Evolutionary conservation across 2,888 invertebrate species (phyloP), one percentile per base, ranked within the genome.

Genomic region (Melanchra persicariae): DNA sequence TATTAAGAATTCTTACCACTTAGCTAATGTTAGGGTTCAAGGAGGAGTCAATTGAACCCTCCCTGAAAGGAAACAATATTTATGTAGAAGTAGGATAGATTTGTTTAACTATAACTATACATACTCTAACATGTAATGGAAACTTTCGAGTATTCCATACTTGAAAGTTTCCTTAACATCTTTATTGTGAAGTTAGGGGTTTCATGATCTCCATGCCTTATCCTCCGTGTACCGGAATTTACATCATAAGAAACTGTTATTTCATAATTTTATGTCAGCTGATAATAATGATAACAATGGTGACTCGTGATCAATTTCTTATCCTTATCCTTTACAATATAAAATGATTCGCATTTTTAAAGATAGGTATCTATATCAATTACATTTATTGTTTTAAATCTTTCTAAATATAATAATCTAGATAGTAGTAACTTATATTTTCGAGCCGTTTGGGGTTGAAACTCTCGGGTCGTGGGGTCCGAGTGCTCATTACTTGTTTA

Each of bases 331-430:
- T 2, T 70, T 19, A 30, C 45, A 47, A 70, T 68, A 24, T 34
- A 17, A 43, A 45, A 45, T 49, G n/a, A 71, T 57, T 47, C 22
- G 51, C 7, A 8, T 30, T 67, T 67, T 67, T 34, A 19, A 2
- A 67, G 51, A 67, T 67, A n/a, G n/a, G 24, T 66, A 68, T 52
- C 68, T 67, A 19, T 40, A 3, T 8, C 19, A 71, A 71, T 55
- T 47, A 45, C 4, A 70, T 37, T 37, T 43, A 17, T 43, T 43
- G 17, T 43, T 43, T n/a, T n/a, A n/a, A n/a, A n/a, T n/a, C n/a
- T n/a, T n/a, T n/a, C n/a, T n/a, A n/a, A n/a, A n/a, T n/a, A n/a
- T n/a, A n/a, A n/a, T n/a, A n/a, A n/a, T n/a, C n/a, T n/a, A n/a
- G n/a, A n/a, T n/a, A n/a, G n/a, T n/a, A n/a, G n/a, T n/a, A n/a